Evolutionary conservation across 92 coral and sea anemone genomes (phyloP), one percentile per base, ranked within the genome.

Genomic region (Paragorgia papillata): DNA sequence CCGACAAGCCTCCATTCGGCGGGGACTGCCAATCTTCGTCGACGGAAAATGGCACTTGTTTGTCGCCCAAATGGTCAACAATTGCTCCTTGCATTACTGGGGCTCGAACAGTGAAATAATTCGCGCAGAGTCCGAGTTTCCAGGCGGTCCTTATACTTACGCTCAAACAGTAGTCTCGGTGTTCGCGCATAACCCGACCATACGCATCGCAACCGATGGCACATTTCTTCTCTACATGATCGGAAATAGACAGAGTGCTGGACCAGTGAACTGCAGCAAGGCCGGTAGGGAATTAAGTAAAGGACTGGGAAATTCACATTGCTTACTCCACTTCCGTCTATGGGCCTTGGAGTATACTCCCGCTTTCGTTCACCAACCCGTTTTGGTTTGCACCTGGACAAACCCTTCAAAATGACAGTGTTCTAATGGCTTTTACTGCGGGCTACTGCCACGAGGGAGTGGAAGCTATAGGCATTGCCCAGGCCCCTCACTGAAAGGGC

Each of bases 1-100:
- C 73, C 73, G 17, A 65, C 37, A 51, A 4, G 21, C 44, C 40
- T 21, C 14, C 35, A 37, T 17, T 37, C 73, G 73, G 73, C 50
- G 73, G 9, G 73, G 73, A 65, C 2, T 65, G 18, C 73, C 73
- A 21, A 65, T 65, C 44, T 40, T 35, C 15, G 73, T 40, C 44
- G 73, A 65, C 17, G 51, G 53, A 18, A 65, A 65, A 40, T 65
- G 73, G 73, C 73, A 65, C 22, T 65, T 65, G 73, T 65, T 65
- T 51, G 73, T 65, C 19, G 40, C 73, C 1, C 73, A 65, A 30
- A 65, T 65, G 73, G 53, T 65, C 27, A 65, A 65, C 19, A 65
- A 65, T 22, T 65, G 73, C 37, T 65, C 73, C 37, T n/a, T 65
- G 22, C 51, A 37, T 1, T 65, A 65, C 39, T 65, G 44, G 25